A percentile compares a stretch with the other conserved stretches of the same genome.
phyloP scores from a whole-genome alignment of 2,113 vertebrate species.

The Syngnathoides biaculeatus region DNA sequence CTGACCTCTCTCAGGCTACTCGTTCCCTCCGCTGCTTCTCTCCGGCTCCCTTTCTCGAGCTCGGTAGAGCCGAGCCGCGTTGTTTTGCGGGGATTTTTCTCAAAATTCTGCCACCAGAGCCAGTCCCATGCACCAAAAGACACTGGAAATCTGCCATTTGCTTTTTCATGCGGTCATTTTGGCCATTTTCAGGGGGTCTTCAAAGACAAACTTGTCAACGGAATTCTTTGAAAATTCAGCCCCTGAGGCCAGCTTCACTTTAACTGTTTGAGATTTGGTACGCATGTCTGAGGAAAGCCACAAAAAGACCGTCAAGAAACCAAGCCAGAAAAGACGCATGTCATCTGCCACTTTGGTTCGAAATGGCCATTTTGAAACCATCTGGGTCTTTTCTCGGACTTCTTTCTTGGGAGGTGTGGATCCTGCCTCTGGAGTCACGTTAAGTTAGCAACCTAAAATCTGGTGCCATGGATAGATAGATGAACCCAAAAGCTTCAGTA shows the following conservation, averaged over 20 bases:
- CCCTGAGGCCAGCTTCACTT: too few species aligned
- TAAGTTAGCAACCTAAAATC: too few species aligned
- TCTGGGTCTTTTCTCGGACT: too few species aligned
- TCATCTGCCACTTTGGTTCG: neutral
- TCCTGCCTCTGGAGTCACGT: too few species aligned
- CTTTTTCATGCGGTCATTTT: neutral
- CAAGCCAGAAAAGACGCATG: neutral
- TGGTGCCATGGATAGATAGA: too few species aligned
- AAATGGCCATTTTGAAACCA: neutral
- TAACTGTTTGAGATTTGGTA: too few species aligned
- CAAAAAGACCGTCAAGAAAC: too few species aligned
- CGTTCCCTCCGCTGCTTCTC: constrained; percentile 26
- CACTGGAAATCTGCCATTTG: neutral
- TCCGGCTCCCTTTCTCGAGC: constrained; percentile 9
- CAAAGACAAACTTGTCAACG: neutral
- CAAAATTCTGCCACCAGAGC: neutral
- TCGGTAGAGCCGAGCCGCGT: neutral
- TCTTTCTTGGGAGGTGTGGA: too few species aligned
- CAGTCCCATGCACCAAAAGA: neutral
- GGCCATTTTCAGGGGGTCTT: neutral
- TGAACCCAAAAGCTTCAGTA: neutral
- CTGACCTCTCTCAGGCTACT: constrained; percentile 68
- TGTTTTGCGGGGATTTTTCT: neutral
- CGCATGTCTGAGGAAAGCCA: too few species aligned
- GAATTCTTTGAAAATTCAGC: neutral